These are phyloP conservation scores for Margaritifera margaritifera DNA, from an alignment of 2,888 invertebrate genomes.

Conservation along the genomic window DNA sequence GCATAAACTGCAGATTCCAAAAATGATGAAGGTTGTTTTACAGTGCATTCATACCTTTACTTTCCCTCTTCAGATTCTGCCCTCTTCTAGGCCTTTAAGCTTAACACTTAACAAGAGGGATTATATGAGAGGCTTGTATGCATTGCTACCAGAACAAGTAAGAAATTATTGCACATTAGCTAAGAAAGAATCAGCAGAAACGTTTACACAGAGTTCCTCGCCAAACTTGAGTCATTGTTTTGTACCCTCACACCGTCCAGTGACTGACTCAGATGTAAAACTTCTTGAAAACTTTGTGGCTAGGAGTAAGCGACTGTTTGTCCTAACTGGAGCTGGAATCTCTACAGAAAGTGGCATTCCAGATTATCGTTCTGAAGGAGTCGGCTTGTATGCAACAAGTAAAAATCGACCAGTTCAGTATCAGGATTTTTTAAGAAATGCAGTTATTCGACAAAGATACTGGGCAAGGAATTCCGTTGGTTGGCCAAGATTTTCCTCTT, in stretches of 20 bases:
- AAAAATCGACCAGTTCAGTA: conserved; percentile 89
- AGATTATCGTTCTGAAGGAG: conserved; percentile 93
- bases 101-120: too few species aligned
- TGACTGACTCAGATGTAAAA: conserved; percentile 69
- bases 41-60: too few species aligned
- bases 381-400: conserved; percentile 90
- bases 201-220: too few species aligned
- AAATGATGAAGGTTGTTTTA: too few species aligned
- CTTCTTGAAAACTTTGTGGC: conserved; percentile 78
- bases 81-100: too few species aligned
- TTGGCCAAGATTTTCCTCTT: conserved; percentile 85
- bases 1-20: too few species aligned
- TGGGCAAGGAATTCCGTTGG: conserved; percentile 97
- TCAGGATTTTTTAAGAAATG: conserved; percentile 81
- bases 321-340: conserved; percentile 92
- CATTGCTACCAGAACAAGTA: background rate
- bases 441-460: conserved; percentile 79
- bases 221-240: conserved; percentile 63
- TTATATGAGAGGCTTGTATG: too few species aligned
- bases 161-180: background rate
- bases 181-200: background rate
- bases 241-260: conserved; percentile 85
- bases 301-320: conserved; percentile 74
- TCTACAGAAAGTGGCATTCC: conserved; percentile 85
- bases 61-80: too few species aligned